Evolutionary conservation across 2,888 invertebrate genomes (phyloP).

Genomic region (Drosophila demipolita): DNA sequence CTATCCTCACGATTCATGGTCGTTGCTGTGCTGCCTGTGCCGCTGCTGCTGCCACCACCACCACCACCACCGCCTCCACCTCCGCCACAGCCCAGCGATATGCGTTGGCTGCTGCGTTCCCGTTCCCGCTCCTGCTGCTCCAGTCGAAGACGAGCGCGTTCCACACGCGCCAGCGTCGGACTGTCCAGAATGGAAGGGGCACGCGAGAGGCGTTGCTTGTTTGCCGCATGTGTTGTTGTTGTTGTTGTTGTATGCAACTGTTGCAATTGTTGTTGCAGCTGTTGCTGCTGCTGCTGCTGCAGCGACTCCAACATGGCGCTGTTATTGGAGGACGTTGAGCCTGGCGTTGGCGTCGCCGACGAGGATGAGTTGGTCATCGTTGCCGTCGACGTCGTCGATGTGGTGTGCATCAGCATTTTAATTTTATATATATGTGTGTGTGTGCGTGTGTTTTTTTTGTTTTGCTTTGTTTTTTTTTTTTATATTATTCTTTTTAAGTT

Average conservation of each 20-base stretch:
- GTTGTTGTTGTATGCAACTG: slow-evolving; percentile 63
- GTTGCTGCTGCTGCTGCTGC: slow-evolving; percentile 62
- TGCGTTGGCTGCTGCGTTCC: slow-evolving; percentile 62
- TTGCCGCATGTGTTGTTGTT: slow-evolving; percentile 35
- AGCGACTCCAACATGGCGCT: slow-evolving; percentile 78
- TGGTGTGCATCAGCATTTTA: slow-evolving; percentile 70
- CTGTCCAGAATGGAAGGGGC: slow-evolving; percentile 87
- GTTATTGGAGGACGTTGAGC: slow-evolving; percentile 78
- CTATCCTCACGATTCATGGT: slow-evolving; percentile 83
- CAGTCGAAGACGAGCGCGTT: slow-evolving; percentile 87
- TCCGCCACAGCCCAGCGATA: slow-evolving; percentile 58
- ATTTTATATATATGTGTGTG: slow-evolving; percentile 1
- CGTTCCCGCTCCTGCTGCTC: slow-evolving; percentile 83
- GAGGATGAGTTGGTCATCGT: slow-evolving; percentile 77
- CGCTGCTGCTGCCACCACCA: slow-evolving; percentile 71
- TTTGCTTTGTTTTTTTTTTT: background rate
- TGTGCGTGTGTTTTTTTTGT: background rate
- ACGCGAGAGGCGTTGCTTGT: slow-evolving; percentile 81
- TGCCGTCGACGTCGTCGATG: slow-evolving; percentile 70
- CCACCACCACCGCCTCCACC: slow-evolving; percentile 24
- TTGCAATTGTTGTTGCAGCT: slow-evolving; percentile 65
- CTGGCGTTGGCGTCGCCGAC: slow-evolving; percentile 81
- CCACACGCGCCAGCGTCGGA: slow-evolving; percentile 87
- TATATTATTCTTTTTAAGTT: background rate
- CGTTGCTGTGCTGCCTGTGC: slow-evolving; percentile 74